Percentiles rank a stretch among this genome's conserved stretches.
phyloP scores from a whole-genome alignment of 2,888 invertebrate genomes.

The Lacanobia oleracea region DNA sequence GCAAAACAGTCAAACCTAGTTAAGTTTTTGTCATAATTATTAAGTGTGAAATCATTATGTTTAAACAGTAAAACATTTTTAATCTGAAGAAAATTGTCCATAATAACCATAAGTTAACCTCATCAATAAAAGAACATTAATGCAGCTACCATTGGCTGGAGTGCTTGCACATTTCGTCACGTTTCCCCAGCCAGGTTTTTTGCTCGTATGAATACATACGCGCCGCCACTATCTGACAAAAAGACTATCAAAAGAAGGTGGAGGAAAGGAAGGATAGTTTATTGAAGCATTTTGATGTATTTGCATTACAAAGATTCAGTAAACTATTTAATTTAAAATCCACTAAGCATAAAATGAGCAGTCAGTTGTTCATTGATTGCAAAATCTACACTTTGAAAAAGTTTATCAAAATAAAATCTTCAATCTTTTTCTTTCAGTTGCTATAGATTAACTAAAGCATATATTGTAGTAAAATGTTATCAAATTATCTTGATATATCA shows the following conservation, averaged over 20 bases:
- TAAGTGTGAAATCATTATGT: too few species aligned
- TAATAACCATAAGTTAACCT: too few species aligned
- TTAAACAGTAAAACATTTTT: not conserved
- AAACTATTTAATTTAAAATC: slow-evolving; percentile 18
- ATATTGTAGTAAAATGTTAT: too few species aligned
- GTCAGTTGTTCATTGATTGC: not conserved
- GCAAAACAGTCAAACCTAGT: not conserved
- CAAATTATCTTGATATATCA: too few species aligned
- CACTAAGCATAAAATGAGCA: not conserved
- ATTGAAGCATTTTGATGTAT: too few species aligned
- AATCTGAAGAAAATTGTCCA: not conserved
- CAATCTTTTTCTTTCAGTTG: not conserved
- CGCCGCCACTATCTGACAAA: too few species aligned
- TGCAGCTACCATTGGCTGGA: too few species aligned
- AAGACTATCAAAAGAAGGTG: too few species aligned
- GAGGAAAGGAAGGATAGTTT: too few species aligned
- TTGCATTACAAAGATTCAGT: not conserved
- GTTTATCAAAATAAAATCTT: not conserved
- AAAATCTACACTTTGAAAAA: slow-evolving; percentile 15
- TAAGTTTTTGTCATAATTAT: slow-evolving; percentile 1
- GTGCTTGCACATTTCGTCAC: too few species aligned
- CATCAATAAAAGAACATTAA: not conserved
- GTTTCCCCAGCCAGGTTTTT: too few species aligned
- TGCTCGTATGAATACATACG: too few species aligned
- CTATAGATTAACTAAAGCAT: not conserved